phyloP scores from a whole-genome alignment of 2,888 invertebrate species.

The Orchesella flavescens region DNA sequence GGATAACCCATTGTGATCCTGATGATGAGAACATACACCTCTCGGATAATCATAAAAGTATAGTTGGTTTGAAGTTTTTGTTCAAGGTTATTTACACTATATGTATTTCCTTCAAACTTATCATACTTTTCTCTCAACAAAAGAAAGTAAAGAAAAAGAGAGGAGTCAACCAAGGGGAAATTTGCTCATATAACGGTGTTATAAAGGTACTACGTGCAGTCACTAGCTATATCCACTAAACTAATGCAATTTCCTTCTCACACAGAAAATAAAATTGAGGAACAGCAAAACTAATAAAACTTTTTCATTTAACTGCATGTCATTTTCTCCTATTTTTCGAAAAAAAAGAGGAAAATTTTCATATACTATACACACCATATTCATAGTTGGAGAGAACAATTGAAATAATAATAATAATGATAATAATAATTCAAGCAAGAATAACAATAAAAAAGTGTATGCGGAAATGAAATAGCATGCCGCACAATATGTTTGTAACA shows the following conservation, averaged over 20 bases:
- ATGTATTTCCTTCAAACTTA: too few relatives aligned
- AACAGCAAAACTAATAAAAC: conserved; percentile 35
- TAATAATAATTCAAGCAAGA: conserved; percentile 49
- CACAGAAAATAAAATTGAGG: neutral
- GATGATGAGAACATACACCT: too few relatives aligned
- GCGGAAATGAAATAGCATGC: neutral
- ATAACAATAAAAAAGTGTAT: conserved; percentile 29
- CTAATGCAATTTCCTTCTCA: neutral
- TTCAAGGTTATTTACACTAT: too few relatives aligned
- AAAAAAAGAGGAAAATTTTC: neutral
- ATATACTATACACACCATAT: conserved; percentile 23
- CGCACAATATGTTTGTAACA: conserved; percentile 17
- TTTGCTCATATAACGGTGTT: too few relatives aligned
- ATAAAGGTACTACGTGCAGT: too few relatives aligned
- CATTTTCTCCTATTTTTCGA: conserved; percentile 18
- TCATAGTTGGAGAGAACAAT: conserved; percentile 30
- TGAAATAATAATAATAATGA: conserved; percentile 41
- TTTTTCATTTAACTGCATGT: conserved; percentile 42
- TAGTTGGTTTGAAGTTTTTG: too few relatives aligned
- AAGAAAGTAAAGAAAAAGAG: too few relatives aligned
- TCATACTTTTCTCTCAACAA: too few relatives aligned
- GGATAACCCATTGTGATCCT: too few relatives aligned
- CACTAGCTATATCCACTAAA: too few relatives aligned
- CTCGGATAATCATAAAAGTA: too few relatives aligned
- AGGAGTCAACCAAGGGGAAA: too few relatives aligned